A percentile compares a stretch with the other conserved stretches of the same genome.
Evolutionary conservation across 2,113 vertebrate genomes (phyloP).

Genomic region (Serilophus lunatus): DNA sequence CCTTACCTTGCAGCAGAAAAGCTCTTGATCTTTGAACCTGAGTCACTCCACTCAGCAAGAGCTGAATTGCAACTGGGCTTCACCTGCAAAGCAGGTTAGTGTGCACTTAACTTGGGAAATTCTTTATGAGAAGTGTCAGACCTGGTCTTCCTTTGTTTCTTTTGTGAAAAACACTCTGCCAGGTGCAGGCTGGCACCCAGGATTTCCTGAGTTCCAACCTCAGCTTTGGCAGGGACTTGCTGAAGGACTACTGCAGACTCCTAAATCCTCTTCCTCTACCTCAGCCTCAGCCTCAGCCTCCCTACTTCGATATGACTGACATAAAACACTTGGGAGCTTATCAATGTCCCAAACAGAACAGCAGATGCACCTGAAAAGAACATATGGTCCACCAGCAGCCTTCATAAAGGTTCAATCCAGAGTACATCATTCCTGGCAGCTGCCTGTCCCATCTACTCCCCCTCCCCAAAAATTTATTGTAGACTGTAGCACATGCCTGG

Average conservation of each 20-base stretch:
- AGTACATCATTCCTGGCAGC: not conserved
- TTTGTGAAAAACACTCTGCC: accelerated
- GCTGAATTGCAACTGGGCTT: not conserved
- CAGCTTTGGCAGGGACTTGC: not conserved
- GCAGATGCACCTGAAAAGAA: not conserved
- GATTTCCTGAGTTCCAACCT: not conserved
- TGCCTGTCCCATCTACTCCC: not conserved
- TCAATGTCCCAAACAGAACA: not conserved
- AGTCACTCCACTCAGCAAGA: not conserved
- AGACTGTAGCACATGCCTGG: not conserved
- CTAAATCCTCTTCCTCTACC: not conserved
- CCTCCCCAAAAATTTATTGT: not conserved
- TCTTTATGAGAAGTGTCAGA: not conserved
- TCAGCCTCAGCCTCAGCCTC: not conserved
- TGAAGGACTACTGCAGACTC: not conserved
- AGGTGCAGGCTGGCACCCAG: not conserved
- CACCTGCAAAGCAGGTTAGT: accelerated
- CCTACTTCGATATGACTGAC: accelerated
- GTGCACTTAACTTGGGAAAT: not conserved
- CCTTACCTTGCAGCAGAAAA: not conserved
- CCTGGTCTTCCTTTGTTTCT: not conserved
- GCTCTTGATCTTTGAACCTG: not conserved
- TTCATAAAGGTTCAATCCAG: not conserved
- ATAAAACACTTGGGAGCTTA: not conserved
- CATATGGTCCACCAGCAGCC: not conserved